Conservation (phyloP, 1,140 invertebrate genomes). For the Macrobrachium rosenbergii region DNA sequence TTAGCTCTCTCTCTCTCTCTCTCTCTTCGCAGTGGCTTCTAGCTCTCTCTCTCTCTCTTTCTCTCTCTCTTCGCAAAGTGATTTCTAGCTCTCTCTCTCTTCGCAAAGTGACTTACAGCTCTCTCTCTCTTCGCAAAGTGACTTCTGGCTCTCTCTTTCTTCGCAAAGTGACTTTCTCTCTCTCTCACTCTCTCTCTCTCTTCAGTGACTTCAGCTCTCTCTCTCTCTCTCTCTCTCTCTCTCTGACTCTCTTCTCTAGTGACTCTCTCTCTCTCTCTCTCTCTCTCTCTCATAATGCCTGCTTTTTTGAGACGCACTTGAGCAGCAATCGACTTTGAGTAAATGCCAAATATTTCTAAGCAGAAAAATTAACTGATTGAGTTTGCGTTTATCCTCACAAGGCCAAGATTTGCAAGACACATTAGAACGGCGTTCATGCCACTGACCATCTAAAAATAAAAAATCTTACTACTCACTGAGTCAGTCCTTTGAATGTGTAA, state of each 20-base stretch:
- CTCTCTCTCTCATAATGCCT: not conserved
- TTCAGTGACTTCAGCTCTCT: conserved; percentile 6
- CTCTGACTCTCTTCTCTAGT: conserved; percentile 14
- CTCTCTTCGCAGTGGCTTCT: not conserved
- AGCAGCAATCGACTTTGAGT: too few relatives aligned
- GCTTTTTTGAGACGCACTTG: not conserved
- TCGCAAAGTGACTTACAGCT: too few relatives aligned
- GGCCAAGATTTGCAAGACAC: too few relatives aligned
- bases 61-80: conserved; percentile 12
- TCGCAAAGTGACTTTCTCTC: not conserved
- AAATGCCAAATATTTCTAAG: too few relatives aligned
- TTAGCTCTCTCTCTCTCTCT: not conserved
- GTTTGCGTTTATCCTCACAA: too few relatives aligned
- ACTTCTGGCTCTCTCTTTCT: conserved; percentile 19
- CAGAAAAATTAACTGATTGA: too few relatives aligned
- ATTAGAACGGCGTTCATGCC: too few relatives aligned
- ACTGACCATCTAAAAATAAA: too few relatives aligned
- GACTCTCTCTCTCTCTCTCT: conserved; percentile 27
- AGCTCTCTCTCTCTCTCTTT: conserved; percentile 8
- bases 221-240: conserved; percentile 45
- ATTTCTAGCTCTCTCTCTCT: conserved; percentile 8
- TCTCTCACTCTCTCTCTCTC: conserved; percentile 41
- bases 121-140: conserved; percentile 1
- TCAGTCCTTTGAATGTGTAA: too few relatives aligned
- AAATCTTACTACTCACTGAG: too few relatives aligned